Percentiles rank a stretch among this genome's conserved stretches.
These are phyloP conservation scores for Acholoe squamosa DNA, from an alignment of 2,888 invertebrate species.

Conservation along the genomic window DNA sequence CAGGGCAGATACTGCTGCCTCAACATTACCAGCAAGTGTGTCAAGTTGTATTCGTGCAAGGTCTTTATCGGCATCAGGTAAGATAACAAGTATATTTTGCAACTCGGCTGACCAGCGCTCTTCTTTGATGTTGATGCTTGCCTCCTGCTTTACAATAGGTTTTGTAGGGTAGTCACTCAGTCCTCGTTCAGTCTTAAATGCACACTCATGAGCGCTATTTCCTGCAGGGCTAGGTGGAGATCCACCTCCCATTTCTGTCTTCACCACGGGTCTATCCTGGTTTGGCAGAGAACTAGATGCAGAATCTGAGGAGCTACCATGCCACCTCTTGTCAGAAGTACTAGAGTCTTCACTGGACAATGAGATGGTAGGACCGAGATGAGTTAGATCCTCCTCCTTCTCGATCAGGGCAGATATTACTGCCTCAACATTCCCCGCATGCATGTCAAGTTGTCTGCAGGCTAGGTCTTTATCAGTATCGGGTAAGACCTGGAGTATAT, in stretches of 20 bases:
- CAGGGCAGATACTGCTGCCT: not conserved
- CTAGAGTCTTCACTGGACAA: too few species aligned
- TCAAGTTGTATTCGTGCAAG: not conserved
- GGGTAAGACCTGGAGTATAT: not conserved
- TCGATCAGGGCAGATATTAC: not conserved
- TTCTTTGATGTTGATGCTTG: not conserved
- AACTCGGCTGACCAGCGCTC: not conserved
- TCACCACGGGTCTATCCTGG: too few species aligned
- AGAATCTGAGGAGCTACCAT: too few species aligned
- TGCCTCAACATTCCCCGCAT: not conserved
- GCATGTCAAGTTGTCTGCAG: not conserved
- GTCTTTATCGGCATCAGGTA: not conserved
- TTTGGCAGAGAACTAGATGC: too few species aligned
- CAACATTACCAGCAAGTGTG: not conserved
- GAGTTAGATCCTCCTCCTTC: too few species aligned
- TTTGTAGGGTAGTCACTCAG: not conserved
- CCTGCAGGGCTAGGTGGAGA: too few species aligned
- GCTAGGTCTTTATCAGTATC: not conserved
- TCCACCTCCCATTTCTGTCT: too few species aligned
- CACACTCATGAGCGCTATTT: not conserved
- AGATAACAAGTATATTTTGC: not conserved
- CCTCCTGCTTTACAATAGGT: not conserved
- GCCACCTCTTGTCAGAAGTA: too few species aligned
- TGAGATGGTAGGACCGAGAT: too few species aligned
- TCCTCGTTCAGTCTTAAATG: not conserved